Evolutionary conservation across 2,888 invertebrate species (phyloP), one percentile per base, ranked within the genome.

Genomic region (Acleris cristana): DNA sequence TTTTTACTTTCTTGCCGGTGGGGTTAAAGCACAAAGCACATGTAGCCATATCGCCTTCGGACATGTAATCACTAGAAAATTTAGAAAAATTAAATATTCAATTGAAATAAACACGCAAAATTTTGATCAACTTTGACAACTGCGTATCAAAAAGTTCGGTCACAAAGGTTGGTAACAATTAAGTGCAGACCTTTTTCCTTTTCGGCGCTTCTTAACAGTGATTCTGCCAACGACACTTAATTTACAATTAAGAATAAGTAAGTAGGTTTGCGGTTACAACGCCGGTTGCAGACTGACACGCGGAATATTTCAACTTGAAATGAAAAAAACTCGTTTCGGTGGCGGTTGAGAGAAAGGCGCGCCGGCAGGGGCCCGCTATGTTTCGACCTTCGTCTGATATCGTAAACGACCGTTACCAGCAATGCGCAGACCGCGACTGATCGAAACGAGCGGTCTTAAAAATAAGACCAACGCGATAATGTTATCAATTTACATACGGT

Each of bases 1-100:
- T 87, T 80, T 82, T 86, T 34, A 82, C 77, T 2, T 82, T 75
- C 72, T 83, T 86, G 54, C 76, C 79, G 1, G 83, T 83, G 34
- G 79, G 76, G 69, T 79, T 79, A 73, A 82, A 69, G 74, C 89
- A 89, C 55, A 83, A 70, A 12, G 85, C 74, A 69, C 90, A 89
- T 14, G 14, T 2, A 40, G 40, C 14, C 40, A 40, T 40, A 10
- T 40, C 78, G 88, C 82, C 34, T 34, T 34, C 34, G 34, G 34
- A 10, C 89, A 90, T 90, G 73, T 53, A 54, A 61, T 69, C 30
- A 70, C 67, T 61, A 71, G 62, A 67, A 70, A 71, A 53, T 67
- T 63, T 49, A 71, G 71, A 65, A 60, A 68, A 64, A 58, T 10
- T 3, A 10, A 34, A 34, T 34, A 34, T 34, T 34, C 34, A 34